phyloP scores from a whole-genome alignment of 2,113 vertebrate genomes.

The Ochotona princeps region DNA sequence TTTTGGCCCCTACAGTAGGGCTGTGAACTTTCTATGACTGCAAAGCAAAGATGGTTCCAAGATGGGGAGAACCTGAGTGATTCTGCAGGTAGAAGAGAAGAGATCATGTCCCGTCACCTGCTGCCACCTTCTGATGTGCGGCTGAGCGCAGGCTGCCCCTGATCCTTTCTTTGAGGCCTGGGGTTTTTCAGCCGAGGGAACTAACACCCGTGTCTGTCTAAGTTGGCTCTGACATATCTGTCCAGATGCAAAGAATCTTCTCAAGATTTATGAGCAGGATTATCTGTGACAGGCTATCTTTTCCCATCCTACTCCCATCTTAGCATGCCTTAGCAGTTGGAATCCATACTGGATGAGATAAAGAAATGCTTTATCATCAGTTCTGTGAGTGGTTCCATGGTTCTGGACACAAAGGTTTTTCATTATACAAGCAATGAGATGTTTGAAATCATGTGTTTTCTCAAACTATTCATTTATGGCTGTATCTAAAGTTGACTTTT shows the following conservation, averaged over 20 bases:
- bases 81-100: background rate
- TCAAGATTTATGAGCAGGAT: background rate
- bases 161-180: background rate
- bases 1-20: background rate
- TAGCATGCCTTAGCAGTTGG: background rate
- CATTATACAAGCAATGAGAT: background rate
- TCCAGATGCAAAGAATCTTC: background rate
- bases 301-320: background rate
- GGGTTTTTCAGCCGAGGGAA: background rate
- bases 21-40: background rate
- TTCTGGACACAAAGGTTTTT: constrained; percentile 12
- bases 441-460: constrained; percentile 19
- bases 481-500: constrained; percentile 2
- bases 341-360: background rate
- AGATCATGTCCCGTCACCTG: fast-evolving
- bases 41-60: background rate
- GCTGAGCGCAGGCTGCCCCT: background rate
- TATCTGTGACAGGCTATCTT: background rate
- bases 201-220: background rate
- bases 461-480: constrained; percentile 22
- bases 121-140: no score
- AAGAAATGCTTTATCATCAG: constrained; percentile 1
- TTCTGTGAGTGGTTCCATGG: background rate
- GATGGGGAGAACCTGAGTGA: background rate
- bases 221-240: background rate